Base-by-base conservation (phyloP, 2,113 vertebrate species). In the Heterochromis multidens region DNA sequence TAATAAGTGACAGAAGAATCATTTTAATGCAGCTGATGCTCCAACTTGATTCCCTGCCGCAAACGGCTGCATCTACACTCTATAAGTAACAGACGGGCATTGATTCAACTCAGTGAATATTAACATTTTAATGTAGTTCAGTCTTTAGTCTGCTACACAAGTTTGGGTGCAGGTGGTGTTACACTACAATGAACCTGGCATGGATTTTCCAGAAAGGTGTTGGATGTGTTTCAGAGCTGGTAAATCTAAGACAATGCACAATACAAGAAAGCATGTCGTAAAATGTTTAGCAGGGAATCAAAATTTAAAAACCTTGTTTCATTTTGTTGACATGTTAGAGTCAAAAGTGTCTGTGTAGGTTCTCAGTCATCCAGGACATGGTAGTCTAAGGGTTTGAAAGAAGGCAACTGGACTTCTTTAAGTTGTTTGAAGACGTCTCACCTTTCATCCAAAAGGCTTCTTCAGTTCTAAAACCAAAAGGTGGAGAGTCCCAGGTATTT, bases 31-130 rank as follows among this genome's bases (percentile, higher is more conserved):
- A 1, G 87, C 80, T 1, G 37, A 54, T 5, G 80, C 52, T 79
- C 58, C n/a, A 3, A 67, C 62, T 35, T 2, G 63, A 70, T 33
- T 77, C 31, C 52, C 19, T 21, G 5, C 52, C 7, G 25, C 31
- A 74, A 82, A 6, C 10, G 23, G 61, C 67, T 19, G 21, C 11
- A 77, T 76, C 56, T 19, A 10, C 29, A 40, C 37, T 80, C 29
- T 3, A 17, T 35, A 6, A 81, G 49, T 9, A 78, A 77, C 85
- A 89, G 85, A 89, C 65, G 82, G 85, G 67, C 85, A 60, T 43
- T 72, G 14, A 86, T 78, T 87, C 76, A 35, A 79, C 52, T 61
- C 43, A 29, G 70, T 23, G 37, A 77, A 56, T 56, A 54, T 5
- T 43, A 62, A 46, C 67, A 83, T 87, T 72, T 54, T 13, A 25